phyloP scores from a whole-genome alignment of 2,113 vertebrate genomes.

The Myotis davidii region DNA sequence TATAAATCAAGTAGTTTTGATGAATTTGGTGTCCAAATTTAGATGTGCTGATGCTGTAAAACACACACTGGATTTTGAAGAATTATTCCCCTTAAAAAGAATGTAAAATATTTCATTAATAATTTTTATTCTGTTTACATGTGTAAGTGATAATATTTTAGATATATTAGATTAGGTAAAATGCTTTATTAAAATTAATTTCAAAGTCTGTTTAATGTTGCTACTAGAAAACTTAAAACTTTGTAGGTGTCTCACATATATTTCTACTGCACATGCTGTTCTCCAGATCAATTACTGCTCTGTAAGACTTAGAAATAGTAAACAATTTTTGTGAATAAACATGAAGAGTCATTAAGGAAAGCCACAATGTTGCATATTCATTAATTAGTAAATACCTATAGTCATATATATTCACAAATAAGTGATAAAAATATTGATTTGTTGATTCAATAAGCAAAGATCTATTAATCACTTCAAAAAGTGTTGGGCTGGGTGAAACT shows the following conservation, averaged over 20 bases:
- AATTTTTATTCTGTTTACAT: neutral
- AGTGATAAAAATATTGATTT: neutral
- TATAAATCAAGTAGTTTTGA: neutral
- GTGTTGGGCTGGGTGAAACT: neutral
- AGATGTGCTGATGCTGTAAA: neutral
- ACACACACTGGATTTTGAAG: neutral
- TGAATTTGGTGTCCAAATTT: neutral
- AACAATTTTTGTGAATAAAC: neutral
- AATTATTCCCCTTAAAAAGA: neutral
- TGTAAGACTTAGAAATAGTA: neutral
- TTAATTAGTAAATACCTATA: neutral
- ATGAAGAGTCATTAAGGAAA: neutral
- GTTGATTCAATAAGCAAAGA: neutral
- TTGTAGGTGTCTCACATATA: neutral
- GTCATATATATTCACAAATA: neutral
- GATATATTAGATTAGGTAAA: neutral
- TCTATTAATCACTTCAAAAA: neutral
- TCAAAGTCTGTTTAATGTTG: neutral
- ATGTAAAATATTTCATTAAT: neutral
- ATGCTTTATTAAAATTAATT: constrained; percentile 5
- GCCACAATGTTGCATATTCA: neutral
- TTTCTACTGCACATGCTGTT: neutral
- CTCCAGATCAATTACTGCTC: neutral
- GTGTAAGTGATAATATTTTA: neutral
- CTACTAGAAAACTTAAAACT: neutral